Conservation (phyloP, 2,888 invertebrate genomes). For the Limnephilus marmoratus region DNA sequence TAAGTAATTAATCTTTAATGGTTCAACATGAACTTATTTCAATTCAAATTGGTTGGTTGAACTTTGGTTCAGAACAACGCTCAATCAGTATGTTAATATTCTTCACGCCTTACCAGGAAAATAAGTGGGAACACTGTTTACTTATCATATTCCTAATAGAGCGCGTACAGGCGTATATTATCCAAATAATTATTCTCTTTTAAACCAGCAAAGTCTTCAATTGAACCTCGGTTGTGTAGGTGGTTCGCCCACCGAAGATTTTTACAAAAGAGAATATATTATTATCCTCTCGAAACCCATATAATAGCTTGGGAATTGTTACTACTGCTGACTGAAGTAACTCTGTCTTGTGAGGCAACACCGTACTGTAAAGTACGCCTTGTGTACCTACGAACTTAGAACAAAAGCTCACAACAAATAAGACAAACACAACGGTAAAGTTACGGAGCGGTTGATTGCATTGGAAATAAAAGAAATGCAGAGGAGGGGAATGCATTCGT, state of each 20-base stretch:
- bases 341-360: constrained; percentile 2
- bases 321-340: neutral
- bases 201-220: constrained; percentile 9
- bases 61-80: neutral
- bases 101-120: neutral
- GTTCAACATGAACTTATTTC: neutral
- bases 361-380: neutral
- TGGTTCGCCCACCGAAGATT: neutral
- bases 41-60: neutral
- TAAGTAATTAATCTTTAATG: too few relatives aligned
- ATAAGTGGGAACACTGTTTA: neutral
- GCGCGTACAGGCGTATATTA: neutral
- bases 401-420: constrained; percentile 27
- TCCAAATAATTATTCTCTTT: constrained; percentile 8
- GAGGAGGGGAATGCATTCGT: neutral
- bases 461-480: neutral
- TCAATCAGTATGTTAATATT: neutral
- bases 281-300: neutral
- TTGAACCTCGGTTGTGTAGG: constrained; percentile 17
- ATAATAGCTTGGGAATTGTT: constrained; percentile 18
- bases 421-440: constrained; percentile 2
- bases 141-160: neutral
- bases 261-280: constrained; percentile 23
- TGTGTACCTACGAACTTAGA: constrained; percentile 6
- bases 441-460: neutral